Evolutionary conservation across 53 echinoderm and acorn worm species (phyloP).

Genomic region (Crossaster papposus): DNA sequence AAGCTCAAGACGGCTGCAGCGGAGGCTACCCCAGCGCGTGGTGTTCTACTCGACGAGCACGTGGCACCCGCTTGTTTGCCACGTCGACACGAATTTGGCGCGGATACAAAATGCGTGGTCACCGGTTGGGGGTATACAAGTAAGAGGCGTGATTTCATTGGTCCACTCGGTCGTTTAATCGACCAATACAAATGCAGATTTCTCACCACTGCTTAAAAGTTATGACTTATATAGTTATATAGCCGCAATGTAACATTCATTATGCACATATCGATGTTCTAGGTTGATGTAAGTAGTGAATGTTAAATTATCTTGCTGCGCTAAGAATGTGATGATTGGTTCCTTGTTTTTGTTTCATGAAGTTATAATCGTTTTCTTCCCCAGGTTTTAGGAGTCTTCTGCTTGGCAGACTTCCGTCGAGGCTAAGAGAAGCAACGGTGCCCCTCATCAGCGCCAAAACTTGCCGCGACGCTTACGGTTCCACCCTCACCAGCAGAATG

Average conservation of each 20-base stretch:
- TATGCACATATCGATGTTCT: no score
- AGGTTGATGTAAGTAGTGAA: no score
- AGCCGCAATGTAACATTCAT: no score
- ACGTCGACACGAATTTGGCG: constrained; percentile 58
- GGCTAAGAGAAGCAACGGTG: constrained; percentile 75
- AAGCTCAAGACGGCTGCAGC: constrained; percentile 67
- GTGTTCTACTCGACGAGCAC: constrained; percentile 49
- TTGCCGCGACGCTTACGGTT: constrained; percentile 71
- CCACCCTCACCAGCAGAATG: constrained; percentile 66
- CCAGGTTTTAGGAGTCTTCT: constrained; percentile 24
- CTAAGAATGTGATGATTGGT: no score
- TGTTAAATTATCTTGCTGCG: no score
- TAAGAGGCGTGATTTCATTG: constrained; percentile 24
- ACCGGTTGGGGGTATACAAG: constrained; percentile 92
- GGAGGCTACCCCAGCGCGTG: constrained; percentile 15
- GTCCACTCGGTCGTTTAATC: not conserved
- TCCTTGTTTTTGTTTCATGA: not conserved
- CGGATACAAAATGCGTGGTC: constrained; percentile 62
- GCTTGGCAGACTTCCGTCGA: constrained; percentile 1
- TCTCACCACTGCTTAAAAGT: no score
- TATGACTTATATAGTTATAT: no score
- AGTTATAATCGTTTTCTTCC: not conserved
- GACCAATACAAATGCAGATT: no score
- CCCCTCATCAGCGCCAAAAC: constrained; percentile 70
- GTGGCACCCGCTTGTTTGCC: constrained; percentile 82